phyloP scores from a whole-genome alignment of 2,888 invertebrate species.

The Calliscelio sp. region DNA sequence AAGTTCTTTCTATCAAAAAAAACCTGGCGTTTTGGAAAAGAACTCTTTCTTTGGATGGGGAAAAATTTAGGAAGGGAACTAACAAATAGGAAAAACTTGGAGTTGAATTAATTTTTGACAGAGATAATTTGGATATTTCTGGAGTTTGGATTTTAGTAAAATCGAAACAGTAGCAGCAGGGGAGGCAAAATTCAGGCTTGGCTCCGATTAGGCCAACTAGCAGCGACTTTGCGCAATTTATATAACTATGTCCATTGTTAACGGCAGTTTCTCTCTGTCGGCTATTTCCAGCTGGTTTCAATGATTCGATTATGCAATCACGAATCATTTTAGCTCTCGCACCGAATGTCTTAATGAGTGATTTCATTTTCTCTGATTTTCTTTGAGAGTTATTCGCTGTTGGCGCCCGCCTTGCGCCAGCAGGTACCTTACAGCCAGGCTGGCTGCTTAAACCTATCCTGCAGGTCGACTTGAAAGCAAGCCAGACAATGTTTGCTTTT shows the following conservation, averaged over 20 bases:
- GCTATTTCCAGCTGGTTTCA: not conserved
- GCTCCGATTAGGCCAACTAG: no score
- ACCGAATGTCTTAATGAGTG: slow-evolving; percentile 21
- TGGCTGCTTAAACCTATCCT: slow-evolving; percentile 47
- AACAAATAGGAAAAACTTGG: no score
- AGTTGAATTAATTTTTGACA: no score
- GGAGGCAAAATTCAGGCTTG: no score
- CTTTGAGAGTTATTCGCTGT: slow-evolving; percentile 24
- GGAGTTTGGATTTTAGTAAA: no score
- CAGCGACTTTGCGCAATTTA: not conserved
- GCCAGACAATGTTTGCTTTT: slow-evolving; percentile 62
- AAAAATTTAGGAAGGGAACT: no score
- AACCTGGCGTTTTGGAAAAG: not conserved
- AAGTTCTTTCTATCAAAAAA: not conserved
- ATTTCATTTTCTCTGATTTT: no score
- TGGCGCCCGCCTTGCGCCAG: not conserved
- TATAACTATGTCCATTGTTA: not conserved
- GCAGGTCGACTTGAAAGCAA: slow-evolving; percentile 49
- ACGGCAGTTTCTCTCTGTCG: no score
- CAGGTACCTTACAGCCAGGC: slow-evolving; percentile 59
- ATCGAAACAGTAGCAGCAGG: no score
- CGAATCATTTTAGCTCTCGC: not conserved
- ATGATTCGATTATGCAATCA: not conserved
- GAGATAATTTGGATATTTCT: no score
- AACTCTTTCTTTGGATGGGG: slow-evolving; percentile 12